These are phyloP conservation scores for Xestia c-nigrum DNA, from an alignment of 2,888 invertebrate genomes.

Conservation along the genomic window DNA sequence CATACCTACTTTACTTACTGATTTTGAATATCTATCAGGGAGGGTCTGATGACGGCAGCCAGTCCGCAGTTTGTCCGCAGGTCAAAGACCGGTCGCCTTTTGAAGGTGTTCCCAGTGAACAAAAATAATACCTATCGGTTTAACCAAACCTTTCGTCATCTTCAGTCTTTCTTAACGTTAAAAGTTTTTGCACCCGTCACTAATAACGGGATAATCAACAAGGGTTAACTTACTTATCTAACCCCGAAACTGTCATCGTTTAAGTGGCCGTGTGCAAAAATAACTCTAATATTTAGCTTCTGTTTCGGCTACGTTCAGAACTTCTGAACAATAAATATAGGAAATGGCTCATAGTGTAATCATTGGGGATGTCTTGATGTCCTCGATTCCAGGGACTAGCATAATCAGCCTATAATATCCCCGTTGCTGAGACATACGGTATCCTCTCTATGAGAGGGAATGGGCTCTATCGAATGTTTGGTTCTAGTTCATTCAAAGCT, in stretches of 20 bases:
- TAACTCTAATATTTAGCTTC: background rate
- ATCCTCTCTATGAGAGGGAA: no score
- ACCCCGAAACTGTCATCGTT: background rate
- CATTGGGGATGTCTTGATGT: background rate
- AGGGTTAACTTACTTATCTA: conserved; percentile 12
- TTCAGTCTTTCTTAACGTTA: background rate
- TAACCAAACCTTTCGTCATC: background rate
- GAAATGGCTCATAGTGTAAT: background rate
- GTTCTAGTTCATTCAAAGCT: no score
- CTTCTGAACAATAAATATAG: background rate
- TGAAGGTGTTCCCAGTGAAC: no score
- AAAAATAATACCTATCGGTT: no score
- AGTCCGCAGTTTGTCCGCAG: no score
- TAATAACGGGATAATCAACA: background rate
- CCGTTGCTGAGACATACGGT: no score
- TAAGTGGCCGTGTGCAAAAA: background rate
- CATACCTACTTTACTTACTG: background rate
- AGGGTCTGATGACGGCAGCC: no score
- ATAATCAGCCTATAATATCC: no score
- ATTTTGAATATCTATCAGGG: background rate
- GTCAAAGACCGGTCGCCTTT: no score
- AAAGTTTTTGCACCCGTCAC: background rate
- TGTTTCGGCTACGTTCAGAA: background rate
- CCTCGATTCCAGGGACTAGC: background rate
- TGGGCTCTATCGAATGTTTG: no score